Evolutionary conservation across 2,888 invertebrate species (phyloP).

Genomic region (Exephanes ischioxanthus): DNA sequence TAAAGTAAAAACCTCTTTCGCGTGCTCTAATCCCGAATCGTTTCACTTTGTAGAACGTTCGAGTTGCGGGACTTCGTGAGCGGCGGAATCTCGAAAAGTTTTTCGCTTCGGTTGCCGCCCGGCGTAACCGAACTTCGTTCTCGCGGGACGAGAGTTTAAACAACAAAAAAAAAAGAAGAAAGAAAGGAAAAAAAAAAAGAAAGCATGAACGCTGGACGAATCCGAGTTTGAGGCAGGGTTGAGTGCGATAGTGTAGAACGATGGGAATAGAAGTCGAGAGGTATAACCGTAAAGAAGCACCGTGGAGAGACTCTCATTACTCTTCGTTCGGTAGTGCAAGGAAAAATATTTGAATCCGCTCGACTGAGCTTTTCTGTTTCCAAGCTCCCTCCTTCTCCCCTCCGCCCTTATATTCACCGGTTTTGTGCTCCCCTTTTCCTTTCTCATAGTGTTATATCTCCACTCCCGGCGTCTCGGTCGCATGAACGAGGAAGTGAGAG

Average conservation of each 20-base stretch:
- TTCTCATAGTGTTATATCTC: constrained; percentile 52
- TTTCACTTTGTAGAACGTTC: constrained; percentile 69
- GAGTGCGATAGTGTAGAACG: constrained; percentile 28
- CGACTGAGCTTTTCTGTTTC: constrained; percentile 67
- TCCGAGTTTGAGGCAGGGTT: constrained; percentile 40
- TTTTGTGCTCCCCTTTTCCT: constrained; percentile 35
- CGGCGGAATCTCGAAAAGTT: constrained; percentile 67
- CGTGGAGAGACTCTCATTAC: constrained; percentile 71
- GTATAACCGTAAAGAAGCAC: constrained; percentile 1
- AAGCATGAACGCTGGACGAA: constrained; percentile 48
- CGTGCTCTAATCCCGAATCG: constrained; percentile 62
- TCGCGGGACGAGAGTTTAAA: constrained; percentile 53
- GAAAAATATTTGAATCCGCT: constrained; percentile 77
- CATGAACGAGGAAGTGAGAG: constrained; percentile 60
- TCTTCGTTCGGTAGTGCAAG: constrained; percentile 72
- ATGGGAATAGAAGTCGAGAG: constrained; percentile 27
- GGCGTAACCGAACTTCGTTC: constrained; percentile 61
- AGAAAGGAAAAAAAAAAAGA: constrained; percentile 52
- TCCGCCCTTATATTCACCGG: constrained; percentile 37
- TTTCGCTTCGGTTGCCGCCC: constrained; percentile 62
- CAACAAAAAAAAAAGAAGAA: constrained; percentile 39
- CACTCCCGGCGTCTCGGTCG: constrained; percentile 28
- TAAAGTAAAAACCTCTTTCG: constrained; percentile 27
- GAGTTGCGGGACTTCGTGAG: constrained; percentile 49
- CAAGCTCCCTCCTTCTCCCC: constrained; percentile 38